Percentiles rank a stretch among this genome's conserved stretches.
Conservation (phyloP, 2,797 vertebrate genomes). For the Yasuhikotakia modesta region DNA sequence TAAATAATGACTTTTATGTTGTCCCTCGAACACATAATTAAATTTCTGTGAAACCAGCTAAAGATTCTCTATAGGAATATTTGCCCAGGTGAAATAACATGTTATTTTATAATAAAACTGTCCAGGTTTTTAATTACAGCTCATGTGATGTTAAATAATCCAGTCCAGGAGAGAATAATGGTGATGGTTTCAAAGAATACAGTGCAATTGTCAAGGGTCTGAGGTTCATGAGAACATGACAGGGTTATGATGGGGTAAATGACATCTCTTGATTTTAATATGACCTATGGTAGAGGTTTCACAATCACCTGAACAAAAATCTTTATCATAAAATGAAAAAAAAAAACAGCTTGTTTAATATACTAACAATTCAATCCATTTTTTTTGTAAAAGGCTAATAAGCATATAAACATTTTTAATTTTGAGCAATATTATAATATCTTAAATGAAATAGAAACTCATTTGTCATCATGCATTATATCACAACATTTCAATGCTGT, state of each 20-base stretch:
- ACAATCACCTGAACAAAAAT: not conserved
- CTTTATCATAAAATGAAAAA: not conserved
- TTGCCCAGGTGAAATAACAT: constrained; percentile 48
- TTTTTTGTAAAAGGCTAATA: not conserved
- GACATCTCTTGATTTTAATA: constrained; percentile 4
- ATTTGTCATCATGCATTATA: not conserved
- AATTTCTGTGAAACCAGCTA: constrained; percentile 31
- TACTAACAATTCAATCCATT: not conserved
- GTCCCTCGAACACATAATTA: constrained; percentile 52
- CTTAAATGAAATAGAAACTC: too few relatives aligned
- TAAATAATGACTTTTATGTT: constrained; percentile 54
- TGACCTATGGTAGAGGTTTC: not conserved
- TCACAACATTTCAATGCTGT: not conserved
- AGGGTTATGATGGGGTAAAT: not conserved
- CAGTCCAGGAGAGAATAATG: constrained; percentile 44
- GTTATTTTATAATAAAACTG: constrained; percentile 44
- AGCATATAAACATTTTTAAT: not conserved
- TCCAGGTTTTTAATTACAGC: constrained; percentile 54
- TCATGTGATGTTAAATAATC: constrained; percentile 38
- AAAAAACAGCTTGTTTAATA: not conserved
- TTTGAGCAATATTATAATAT: too few relatives aligned
- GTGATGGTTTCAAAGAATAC: constrained; percentile 30
- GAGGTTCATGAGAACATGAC: constrained; percentile 5
- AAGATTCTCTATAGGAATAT: constrained; percentile 36
- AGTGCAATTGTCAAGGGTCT: constrained; percentile 20